Evolutionary conservation across 30 jellyfish, hydroid and myxozoan genomes (phyloP).

Genomic region (Chironex yamaguchii): DNA sequence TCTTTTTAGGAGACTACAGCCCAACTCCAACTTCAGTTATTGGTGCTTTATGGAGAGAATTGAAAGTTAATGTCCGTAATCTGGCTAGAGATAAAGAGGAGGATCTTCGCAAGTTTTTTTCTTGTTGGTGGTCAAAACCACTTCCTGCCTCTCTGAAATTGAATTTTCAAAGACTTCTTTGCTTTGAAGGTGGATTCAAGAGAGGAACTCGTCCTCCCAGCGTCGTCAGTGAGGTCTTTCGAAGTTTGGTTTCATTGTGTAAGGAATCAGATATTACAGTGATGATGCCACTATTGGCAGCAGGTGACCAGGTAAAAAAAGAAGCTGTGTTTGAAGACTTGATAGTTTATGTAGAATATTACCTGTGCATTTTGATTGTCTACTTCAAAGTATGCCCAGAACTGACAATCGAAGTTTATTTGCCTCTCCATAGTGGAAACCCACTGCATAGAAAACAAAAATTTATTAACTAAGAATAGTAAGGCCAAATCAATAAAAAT

Average conservation of each 20-base stretch:
- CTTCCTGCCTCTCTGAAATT: slow-evolving; percentile 32
- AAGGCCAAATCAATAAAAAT: too few species aligned
- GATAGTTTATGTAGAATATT: too few species aligned
- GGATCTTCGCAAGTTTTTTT: slow-evolving; percentile 72
- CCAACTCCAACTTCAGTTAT: slow-evolving; percentile 90
- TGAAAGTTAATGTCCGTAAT: slow-evolving; percentile 60
- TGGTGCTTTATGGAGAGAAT: slow-evolving; percentile 85
- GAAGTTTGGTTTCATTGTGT: slow-evolving; percentile 82
- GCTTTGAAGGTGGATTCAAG: slow-evolving; percentile 94
- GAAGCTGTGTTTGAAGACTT: too few species aligned
- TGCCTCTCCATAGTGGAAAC: too few species aligned
- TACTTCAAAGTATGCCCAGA: too few species aligned
- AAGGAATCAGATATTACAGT: slow-evolving; percentile 73
- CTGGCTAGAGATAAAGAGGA: slow-evolving; percentile 88
- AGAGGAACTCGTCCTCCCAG: slow-evolving; percentile 76
- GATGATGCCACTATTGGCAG: slow-evolving; percentile 91
- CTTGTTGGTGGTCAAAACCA: slow-evolving; percentile 98
- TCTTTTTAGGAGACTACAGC: slow-evolving; percentile 78
- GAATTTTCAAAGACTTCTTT: slow-evolving; percentile 68
- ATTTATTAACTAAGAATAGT: too few species aligned
- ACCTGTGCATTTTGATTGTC: too few species aligned
- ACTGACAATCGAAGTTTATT: too few species aligned
- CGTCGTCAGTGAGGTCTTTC: slow-evolving; percentile 88
- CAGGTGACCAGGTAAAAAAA: slow-evolving; percentile 96
- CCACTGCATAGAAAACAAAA: too few species aligned